phyloP scores from a whole-genome alignment of 2,888 invertebrate genomes.

The Biston betularia region DNA sequence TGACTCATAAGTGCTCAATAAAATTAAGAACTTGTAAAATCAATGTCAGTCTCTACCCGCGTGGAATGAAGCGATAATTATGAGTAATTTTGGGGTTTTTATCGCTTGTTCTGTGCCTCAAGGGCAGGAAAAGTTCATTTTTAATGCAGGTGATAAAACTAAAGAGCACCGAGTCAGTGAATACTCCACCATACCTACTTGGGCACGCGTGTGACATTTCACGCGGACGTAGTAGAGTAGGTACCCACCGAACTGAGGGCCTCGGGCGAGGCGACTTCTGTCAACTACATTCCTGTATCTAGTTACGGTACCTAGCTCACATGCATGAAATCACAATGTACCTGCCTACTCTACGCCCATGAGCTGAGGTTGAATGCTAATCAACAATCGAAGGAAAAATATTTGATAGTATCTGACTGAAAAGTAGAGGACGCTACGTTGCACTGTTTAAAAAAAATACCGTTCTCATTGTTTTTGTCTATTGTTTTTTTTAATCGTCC shows the following conservation, averaged over 20 bases:
- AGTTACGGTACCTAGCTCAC: constrained; percentile 27
- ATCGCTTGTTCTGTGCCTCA: constrained; percentile 29
- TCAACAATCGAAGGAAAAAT: constrained; percentile 8
- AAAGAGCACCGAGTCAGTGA: constrained; percentile 24
- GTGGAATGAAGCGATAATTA: constrained; percentile 37
- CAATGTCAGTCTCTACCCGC: constrained; percentile 37
- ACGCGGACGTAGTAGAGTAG: constrained; percentile 32
- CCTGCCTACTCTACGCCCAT: constrained; percentile 16
- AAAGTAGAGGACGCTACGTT: constrained; percentile 7
- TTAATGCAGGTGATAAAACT: constrained; percentile 33
- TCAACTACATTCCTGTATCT: constrained; percentile 40
- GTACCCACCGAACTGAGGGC: constrained; percentile 11
- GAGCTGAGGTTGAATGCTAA: constrained; percentile 26
- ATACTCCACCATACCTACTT: constrained; percentile 17
- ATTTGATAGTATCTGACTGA: not conserved
- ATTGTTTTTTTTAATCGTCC: no score
- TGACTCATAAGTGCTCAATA: constrained; percentile 33
- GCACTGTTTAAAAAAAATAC: not conserved
- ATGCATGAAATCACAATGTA: constrained; percentile 23
- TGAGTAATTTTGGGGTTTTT: constrained; percentile 35
- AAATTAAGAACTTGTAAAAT: constrained; percentile 36
- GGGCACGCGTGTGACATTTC: constrained; percentile 41
- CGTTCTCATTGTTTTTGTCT: no score
- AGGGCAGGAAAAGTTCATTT: constrained; percentile 38
- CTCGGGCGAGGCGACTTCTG: constrained; percentile 35